phyloP scores from a whole-genome alignment of 1,140 invertebrate genomes.

The Brachionus rubens region DNA sequence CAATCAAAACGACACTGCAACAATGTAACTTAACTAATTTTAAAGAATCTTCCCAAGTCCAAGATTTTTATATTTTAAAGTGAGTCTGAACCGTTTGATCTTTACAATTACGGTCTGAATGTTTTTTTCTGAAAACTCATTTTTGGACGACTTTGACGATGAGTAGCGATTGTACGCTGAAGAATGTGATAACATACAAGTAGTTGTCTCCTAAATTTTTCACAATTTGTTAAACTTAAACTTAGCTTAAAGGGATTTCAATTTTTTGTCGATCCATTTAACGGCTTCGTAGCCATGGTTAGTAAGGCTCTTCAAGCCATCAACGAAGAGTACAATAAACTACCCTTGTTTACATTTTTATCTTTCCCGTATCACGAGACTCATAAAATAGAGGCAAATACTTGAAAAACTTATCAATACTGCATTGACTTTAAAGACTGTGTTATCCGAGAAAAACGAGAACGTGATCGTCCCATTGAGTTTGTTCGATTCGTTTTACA shows the following conservation, averaged over 20 bases:
- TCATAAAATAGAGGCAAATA: neutral
- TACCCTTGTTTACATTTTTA: constrained; percentile 70
- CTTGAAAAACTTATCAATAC: constrained; percentile 27
- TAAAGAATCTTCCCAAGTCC: too few species aligned
- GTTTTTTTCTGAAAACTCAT: constrained; percentile 68
- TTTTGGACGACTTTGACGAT: constrained; percentile 71
- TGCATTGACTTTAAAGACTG: neutral
- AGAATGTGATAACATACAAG: constrained; percentile 75
- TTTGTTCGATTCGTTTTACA: constrained; percentile 20
- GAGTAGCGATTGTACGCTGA: constrained; percentile 76
- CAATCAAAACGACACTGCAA: constrained; percentile 69
- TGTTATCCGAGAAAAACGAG: neutral
- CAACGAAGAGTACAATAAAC: constrained; percentile 73
- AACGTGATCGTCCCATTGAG: constrained; percentile 14
- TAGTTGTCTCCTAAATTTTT: too few species aligned
- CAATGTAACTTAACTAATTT: constrained; percentile 57
- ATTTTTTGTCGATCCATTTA: constrained; percentile 71
- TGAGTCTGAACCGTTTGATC: constrained; percentile 71
- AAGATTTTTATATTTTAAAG: too few species aligned
- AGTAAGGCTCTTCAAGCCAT: constrained; percentile 70
- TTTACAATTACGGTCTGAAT: constrained; percentile 67
- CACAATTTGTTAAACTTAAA: too few species aligned
- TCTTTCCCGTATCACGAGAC: constrained; percentile 45
- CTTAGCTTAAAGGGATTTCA: constrained; percentile 68
- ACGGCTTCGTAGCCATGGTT: constrained; percentile 75